These are phyloP conservation scores for Anthophora plumipes DNA, from an alignment of 2,888 invertebrate species.

Conservation along the genomic window DNA sequence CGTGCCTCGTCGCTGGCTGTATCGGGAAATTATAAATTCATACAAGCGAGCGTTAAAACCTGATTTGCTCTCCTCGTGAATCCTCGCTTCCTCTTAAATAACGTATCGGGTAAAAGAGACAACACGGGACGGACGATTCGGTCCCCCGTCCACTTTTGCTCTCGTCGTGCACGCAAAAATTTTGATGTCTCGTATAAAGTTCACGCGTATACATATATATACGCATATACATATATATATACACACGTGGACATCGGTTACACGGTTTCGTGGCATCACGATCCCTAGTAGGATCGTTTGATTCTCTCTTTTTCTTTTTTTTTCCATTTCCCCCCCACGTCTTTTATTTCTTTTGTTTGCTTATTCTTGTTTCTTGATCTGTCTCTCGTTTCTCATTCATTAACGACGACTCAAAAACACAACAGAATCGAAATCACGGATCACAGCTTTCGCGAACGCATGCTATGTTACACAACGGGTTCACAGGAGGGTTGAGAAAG, in stretches of 20 bases:
- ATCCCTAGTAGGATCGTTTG: conserved; percentile 44
- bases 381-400: conserved; percentile 32
- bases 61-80: conserved; percentile 68
- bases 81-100: conserved; percentile 59
- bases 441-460: conserved; percentile 78
- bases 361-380: neutral
- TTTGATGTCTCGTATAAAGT: conserved; percentile 3
- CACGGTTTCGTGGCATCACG: conserved; percentile 27
- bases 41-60: conserved; percentile 74
- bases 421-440: conserved; percentile 73
- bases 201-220: too few species aligned
- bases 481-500: conserved; percentile 16
- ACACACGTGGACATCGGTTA: conserved; percentile 27
- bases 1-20: conserved; percentile 42
- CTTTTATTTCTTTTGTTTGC: neutral
- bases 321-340: neutral
- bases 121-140: conserved; percentile 76
- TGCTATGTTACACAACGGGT: conserved; percentile 43
- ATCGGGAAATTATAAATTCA: conserved; percentile 59
- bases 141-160: conserved; percentile 65
- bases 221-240: too few species aligned
- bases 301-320: conserved; percentile 1
- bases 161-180: conserved; percentile 38
- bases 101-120: conserved; percentile 62
- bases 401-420: conserved; percentile 62